Base-by-base conservation (phyloP, 2,797 vertebrate genomes). In the Sebastes reedi region DNA sequence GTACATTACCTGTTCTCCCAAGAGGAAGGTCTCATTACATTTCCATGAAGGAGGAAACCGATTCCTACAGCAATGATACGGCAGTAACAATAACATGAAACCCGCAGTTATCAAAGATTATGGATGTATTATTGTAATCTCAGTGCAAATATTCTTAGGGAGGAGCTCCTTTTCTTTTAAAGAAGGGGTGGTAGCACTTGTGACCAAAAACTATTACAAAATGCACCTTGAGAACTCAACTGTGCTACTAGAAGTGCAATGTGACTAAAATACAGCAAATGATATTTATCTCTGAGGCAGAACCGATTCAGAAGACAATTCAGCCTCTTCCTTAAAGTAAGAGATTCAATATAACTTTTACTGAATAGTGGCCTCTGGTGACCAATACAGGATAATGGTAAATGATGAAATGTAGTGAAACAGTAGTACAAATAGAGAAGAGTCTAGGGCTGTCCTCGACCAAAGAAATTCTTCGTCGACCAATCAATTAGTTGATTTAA, bases 311-410 rank as follows among this genome's bases (percentile, higher is more conserved):
- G 1, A 52, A 2, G 5, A 80, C 10, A 54, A 27, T 54, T 22
- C 2, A 16, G 54, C 9, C 36, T 67, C 18, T 34, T 59, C 27
- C 8, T 34, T 0, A 11, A 62, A 62, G 22, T n/a, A 50, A 50
- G 18, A 0, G 16, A 66, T 4, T 1, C 1, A 1, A 5, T 20
- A 25, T 22, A 30, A 56, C 12, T 13, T 18, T 58, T 39, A 39
- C 27, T 55, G 2, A 20, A 34, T 14, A 2, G 25, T 42, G 18
- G 24, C 42, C 20, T 4, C 24, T 65, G 59, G 27, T 55, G 46
- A 61, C 13, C 55, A 5, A 55, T 75, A 30, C 11, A 3, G 34
- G 50, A n/a, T 54, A 39, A 67, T 42, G 8, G 18, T 9, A 55
- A 60, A 77, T 29, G 10, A 12, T 34, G 1, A 67, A 30, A 29